Evolutionary conservation across 1,140 invertebrate species (phyloP).

Genomic region (Formica selysi): DNA sequence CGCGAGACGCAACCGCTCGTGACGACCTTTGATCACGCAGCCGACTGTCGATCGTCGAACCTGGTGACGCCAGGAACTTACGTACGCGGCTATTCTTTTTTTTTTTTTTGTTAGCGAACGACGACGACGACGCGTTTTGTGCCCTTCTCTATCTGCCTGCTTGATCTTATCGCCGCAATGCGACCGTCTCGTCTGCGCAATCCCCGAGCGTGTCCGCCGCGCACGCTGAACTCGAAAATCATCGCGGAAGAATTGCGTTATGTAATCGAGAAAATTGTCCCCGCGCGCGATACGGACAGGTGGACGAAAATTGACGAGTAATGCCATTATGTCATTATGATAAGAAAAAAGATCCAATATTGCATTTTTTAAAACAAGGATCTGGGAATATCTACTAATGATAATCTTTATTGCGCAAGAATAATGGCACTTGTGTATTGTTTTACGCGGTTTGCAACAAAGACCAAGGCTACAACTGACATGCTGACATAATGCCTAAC

Average conservation of each 20-base stretch:
- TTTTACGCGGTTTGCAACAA: no score
- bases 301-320: slow-evolving; percentile 1
- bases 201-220: slow-evolving; percentile 39
- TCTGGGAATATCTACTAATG: no score
- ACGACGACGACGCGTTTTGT: slow-evolving; percentile 27
- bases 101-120: neutral
- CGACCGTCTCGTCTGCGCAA: neutral
- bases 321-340: neutral
- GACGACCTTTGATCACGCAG: slow-evolving; percentile 54
- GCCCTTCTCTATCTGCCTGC: no score
- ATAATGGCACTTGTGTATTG: no score
- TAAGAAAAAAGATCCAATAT: neutral
- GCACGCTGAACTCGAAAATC: slow-evolving; percentile 50
- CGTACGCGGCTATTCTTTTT: neutral
- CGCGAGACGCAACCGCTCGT: slow-evolving; percentile 50
- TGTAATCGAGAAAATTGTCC: slow-evolving; percentile 34
- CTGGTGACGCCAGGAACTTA: slow-evolving; percentile 9
- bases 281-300: neutral
- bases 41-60: slow-evolving; percentile 37
- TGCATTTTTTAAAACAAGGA: no score
- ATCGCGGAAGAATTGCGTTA: slow-evolving; percentile 23
- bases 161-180: slow-evolving; percentile 21
- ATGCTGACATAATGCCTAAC: no score
- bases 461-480: no score
- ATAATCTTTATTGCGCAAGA: no score